These are phyloP conservation scores for Corythornis leucogaster DNA, from an alignment of 2,797 vertebrate species.

Conservation along the genomic window DNA sequence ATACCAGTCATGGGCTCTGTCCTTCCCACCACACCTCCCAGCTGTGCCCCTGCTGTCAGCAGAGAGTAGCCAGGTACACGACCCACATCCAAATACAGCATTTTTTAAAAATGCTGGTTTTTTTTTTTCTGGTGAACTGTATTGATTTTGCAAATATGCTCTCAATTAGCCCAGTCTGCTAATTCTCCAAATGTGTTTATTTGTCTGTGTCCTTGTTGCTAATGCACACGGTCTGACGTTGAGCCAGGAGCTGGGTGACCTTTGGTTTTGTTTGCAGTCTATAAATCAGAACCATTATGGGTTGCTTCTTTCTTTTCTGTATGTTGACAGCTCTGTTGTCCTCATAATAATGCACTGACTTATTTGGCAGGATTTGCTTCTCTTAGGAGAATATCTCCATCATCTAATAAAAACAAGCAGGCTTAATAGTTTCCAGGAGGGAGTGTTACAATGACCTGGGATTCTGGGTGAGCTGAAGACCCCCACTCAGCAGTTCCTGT, in stretches of 20 bases:
- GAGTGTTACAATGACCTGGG: neutral
- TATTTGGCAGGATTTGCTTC: neutral
- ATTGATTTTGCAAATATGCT: neutral
- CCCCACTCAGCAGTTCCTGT: neutral
- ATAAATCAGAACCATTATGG: neutral
- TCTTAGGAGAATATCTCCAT: neutral
- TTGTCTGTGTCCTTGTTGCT: neutral
- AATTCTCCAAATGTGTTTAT: neutral
- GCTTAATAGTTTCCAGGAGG: neutral
- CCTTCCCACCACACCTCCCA: neutral
- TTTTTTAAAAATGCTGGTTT: neutral
- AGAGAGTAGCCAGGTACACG: neutral
- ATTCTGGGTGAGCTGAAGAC: neutral
- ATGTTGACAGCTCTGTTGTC: neutral
- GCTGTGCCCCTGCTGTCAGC: neutral
- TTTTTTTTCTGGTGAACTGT: neutral
- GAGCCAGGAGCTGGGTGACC: neutral
- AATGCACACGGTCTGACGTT: neutral
- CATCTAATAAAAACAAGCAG: neutral
- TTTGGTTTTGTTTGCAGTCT: neutral
- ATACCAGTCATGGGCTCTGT: neutral
- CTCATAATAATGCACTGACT: neutral
- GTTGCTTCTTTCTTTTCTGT: neutral
- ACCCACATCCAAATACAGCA: neutral
- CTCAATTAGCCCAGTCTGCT: neutral